Base-by-base conservation (phyloP, 2,797 vertebrate species). In the Ceryle rudis region DNA sequence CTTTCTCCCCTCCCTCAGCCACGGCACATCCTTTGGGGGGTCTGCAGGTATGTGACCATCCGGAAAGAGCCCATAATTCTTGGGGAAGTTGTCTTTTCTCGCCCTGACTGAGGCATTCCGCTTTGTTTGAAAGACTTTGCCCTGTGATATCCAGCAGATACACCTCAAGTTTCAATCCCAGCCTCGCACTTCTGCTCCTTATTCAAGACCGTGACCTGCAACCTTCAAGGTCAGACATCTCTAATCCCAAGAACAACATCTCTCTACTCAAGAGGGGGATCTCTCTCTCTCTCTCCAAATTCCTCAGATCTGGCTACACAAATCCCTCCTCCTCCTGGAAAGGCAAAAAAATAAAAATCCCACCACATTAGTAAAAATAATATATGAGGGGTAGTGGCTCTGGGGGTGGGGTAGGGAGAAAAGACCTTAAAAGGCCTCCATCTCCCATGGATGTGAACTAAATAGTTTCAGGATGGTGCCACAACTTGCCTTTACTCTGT, bases 141-240 rank as follows among this genome's bases (percentile, higher is more conserved):
- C 70, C 57, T 57, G 64, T 89, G 92, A 94, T 93, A 75, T 88
- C 82, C 90, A 77, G 60, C 91, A 86, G 90, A 60, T 66, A 14
- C 92, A 89, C 85, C 92, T 90, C 92, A 47, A 73, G 73, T 93
- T 96, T 92, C 91, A 87, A 47, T 41, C 82, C 60, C 74, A 93
- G 1, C 60, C 69, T 72, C 37, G 0, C 44, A n/a, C 77, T 77
- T 73, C 73, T 46, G 78, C 74, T 91, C 87, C 75, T 79, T 70
- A 94, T 88, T 95, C 95, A 64, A 94, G 95, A 94, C 86, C 89
- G 1, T 93, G 95, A 95, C 95, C 94, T 74, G 80, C 46, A 84
- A 91, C 94, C 96, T 67, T 81, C 94, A 97, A 96, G 92, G 96
- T 93, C 95, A 96, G 95, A 95, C 84, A 66, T 73, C 86, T 94